These are phyloP conservation scores for Grammomys dolichurus DNA, from an alignment of 2,113 vertebrate species.

Conservation along the genomic window DNA sequence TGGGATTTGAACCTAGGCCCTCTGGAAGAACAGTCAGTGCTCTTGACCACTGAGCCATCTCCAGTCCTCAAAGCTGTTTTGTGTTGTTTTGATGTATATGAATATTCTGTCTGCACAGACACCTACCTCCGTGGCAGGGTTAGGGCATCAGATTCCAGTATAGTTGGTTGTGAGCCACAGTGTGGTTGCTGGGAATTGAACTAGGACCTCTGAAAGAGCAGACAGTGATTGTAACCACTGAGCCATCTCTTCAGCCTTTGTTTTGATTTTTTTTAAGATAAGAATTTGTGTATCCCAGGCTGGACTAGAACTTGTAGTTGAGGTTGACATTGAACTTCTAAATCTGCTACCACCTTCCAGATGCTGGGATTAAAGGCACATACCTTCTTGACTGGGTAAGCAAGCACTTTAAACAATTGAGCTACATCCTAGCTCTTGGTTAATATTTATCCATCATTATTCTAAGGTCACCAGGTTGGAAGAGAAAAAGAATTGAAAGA, in stretches of 20 bases:
- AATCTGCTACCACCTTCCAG: background rate
- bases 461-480: constrained; percentile 39
- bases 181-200: background rate
- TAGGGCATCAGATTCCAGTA: too few relatives aligned
- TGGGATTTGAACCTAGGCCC: background rate
- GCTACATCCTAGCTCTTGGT: background rate
- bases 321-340: background rate
- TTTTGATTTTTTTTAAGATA: background rate
- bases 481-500: constrained; percentile 64
- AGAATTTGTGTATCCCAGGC: background rate
- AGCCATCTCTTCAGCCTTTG: background rate
- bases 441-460: background rate
- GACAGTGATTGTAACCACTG: background rate
- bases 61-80: too few relatives aligned
- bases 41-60: background rate
- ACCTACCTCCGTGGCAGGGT: too few relatives aligned
- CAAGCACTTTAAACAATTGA: background rate
- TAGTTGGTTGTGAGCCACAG: background rate
- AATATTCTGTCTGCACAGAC: too few relatives aligned
- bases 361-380: background rate
- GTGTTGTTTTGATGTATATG: too few relatives aligned
- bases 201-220: background rate
- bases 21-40: background rate
- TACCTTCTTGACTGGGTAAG: background rate
- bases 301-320: background rate